These are phyloP conservation scores for Takifugu flavidus DNA, from an alignment of 2,113 vertebrate species.

Conservation along the genomic window DNA sequence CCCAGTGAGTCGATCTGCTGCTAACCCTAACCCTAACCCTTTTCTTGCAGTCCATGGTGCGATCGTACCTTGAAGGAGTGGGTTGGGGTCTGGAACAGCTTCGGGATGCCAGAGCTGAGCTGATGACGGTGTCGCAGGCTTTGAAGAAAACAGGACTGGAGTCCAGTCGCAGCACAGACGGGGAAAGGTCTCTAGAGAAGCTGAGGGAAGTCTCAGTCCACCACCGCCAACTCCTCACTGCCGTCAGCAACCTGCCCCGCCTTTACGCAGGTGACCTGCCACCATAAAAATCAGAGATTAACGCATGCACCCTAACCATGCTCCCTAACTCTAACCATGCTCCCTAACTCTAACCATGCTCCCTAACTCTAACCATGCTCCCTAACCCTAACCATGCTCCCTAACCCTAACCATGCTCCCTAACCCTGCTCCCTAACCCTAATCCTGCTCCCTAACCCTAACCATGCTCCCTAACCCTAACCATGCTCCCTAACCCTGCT, in stretches of 20 bases:
- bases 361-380: too few species aligned
- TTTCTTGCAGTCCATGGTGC: constrained; percentile 82
- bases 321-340: too few species aligned
- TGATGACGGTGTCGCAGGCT: constrained; percentile 74
- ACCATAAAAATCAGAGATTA: neutral
- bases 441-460: too few species aligned
- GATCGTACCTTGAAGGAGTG: constrained; percentile 93
- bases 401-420: too few species aligned
- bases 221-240: constrained; percentile 82
- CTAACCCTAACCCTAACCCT: neutral
- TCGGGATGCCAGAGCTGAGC: constrained; percentile 72
- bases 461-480: too few species aligned
- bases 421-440: too few species aligned
- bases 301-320: too few species aligned
- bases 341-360: too few species aligned
- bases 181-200: constrained; percentile 69
- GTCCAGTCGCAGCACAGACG: constrained; percentile 63
- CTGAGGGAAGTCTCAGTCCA: constrained; percentile 74
- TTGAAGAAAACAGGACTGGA: constrained; percentile 73
- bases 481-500: too few species aligned
- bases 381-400: too few species aligned
- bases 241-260: constrained; percentile 85
- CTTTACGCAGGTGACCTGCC: constrained; percentile 81
- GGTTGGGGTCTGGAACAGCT: constrained; percentile 86
- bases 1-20: too few species aligned